phyloP scores from a whole-genome alignment of 2,888 invertebrate genomes.

The Cantharis flavilabris region DNA sequence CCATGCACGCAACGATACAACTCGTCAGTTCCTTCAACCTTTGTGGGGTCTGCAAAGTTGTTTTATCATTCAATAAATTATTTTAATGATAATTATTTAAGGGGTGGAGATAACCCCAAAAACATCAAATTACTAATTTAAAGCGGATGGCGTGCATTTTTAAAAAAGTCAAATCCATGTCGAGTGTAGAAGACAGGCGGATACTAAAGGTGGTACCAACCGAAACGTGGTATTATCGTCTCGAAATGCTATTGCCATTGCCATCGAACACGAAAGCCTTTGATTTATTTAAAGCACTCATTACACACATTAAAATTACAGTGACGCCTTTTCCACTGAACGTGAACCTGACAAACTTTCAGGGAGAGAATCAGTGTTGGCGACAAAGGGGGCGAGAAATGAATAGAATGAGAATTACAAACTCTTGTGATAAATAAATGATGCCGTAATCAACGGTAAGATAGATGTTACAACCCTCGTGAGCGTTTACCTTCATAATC shows the following conservation, averaged over 20 bases:
- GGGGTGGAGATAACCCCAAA: background rate
- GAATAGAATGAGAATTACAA: background rate
- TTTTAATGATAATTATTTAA: background rate
- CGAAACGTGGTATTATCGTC: slow-evolving; percentile 18
- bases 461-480: background rate
- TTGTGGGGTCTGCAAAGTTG: background rate
- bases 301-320: slow-evolving; percentile 20
- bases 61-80: background rate
- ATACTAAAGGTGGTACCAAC: slow-evolving; percentile 24
- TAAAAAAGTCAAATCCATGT: slow-evolving; percentile 11
- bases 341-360: background rate
- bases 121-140: slow-evolving; percentile 15
- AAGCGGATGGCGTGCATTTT: slow-evolving; percentile 12
- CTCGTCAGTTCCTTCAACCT: background rate
- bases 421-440: background rate
- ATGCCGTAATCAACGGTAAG: slow-evolving; percentile 1
- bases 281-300: slow-evolving; percentile 22
- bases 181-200: slow-evolving; percentile 14
- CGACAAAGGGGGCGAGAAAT: background rate
- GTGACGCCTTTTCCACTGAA: slow-evolving; percentile 6
- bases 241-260: slow-evolving; percentile 12
- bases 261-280: slow-evolving; percentile 14
- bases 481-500: background rate
- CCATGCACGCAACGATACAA: background rate
- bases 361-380: background rate